Base-by-base conservation (phyloP, 2,888 invertebrate species). In the Steinernema carpocapsae region DNA sequence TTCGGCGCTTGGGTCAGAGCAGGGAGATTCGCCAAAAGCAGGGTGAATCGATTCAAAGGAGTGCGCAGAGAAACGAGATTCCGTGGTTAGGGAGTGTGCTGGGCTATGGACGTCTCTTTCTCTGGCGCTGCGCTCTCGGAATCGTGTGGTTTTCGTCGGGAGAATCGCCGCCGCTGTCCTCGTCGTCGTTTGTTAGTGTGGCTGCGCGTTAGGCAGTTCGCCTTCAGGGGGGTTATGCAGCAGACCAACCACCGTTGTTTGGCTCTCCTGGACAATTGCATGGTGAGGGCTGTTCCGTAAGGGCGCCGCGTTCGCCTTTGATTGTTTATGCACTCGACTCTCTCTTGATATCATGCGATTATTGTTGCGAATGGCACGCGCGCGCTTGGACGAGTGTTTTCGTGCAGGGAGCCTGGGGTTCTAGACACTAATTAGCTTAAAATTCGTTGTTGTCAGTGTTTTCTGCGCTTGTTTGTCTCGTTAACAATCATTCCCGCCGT, bases 101-200 rank as follows among this genome's bases (percentile, higher is more conserved):
- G 19, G 2, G 24, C n/a, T 19, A 56, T 56, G 56, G 22, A 4
- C 56, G 56, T 56, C 56, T 56, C 24, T 26, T 56, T 56, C 56
- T 56, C 56, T 56, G 56, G 56, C 56, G 26, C 6, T 24, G 56
- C 56, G 56, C 56, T 56, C 56, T 26, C 26, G 24, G 56, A 19
- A 3, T 56, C 26, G 26, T 26, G 56, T 56, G 3, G 56, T 56
- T 26, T 56, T 19, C 56, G 22, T 26, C 56, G 22, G 12, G 24
- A 56, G 24, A n/a, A n/a, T n/a, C n/a, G n/a, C n/a, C n/a, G n/a
- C n/a, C n/a, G n/a, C n/a, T n/a, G n/a, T n/a, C n/a, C n/a, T n/a
- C n/a, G n/a, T n/a, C n/a, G n/a, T n/a, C n/a, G n/a, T n/a, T n/a
- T n/a, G n/a, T n/a, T n/a, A n/a, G n/a, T n/a, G n/a, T n/a, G n/a